These are phyloP conservation scores for Tribolium madens DNA, from an alignment of 1,140 invertebrate genomes.

Conservation along the genomic window DNA sequence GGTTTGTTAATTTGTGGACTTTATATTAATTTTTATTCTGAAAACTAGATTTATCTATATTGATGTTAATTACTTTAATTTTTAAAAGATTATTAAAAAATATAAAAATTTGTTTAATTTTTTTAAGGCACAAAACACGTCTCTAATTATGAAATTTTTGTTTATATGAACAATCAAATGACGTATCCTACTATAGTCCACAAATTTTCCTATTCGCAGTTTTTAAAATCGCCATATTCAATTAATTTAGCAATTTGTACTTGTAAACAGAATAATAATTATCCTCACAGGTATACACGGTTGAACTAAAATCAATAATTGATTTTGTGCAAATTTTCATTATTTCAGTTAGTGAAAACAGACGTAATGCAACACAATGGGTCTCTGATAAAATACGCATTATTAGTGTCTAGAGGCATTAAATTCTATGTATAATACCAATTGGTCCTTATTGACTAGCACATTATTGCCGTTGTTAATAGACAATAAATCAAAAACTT, in stretches of 20 bases:
- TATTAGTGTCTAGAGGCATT: conserved; percentile 35
- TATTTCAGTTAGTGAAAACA: conserved; percentile 1
- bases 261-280: not conserved
- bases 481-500: conserved; percentile 4
- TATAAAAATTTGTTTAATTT: too few relatives aligned
- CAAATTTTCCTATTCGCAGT: not conserved
- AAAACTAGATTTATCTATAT: too few relatives aligned
- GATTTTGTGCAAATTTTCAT: conserved; percentile 5
- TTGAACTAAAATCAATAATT: not conserved
- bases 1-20: too few relatives aligned
- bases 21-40: too few relatives aligned
- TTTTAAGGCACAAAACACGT: too few relatives aligned
- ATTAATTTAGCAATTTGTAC: not conserved
- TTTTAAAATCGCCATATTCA: not conserved
- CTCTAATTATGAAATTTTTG: too few relatives aligned
- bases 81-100: too few relatives aligned
- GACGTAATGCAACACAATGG: not conserved
- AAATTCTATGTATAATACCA: conserved; percentile 12
- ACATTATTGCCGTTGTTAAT: conserved; percentile 5
- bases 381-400: conserved; percentile 1
- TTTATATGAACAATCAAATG: too few relatives aligned
- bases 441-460: conserved; percentile 16
- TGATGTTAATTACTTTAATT: too few relatives aligned
- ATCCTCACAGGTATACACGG: not conserved
- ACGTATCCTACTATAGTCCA: too few relatives aligned